A percentile compares a stretch with the other conserved stretches of the same genome.
phyloP scores from a whole-genome alignment of 2,113 vertebrate genomes.

The Pyxicephalus adspersus region DNA sequence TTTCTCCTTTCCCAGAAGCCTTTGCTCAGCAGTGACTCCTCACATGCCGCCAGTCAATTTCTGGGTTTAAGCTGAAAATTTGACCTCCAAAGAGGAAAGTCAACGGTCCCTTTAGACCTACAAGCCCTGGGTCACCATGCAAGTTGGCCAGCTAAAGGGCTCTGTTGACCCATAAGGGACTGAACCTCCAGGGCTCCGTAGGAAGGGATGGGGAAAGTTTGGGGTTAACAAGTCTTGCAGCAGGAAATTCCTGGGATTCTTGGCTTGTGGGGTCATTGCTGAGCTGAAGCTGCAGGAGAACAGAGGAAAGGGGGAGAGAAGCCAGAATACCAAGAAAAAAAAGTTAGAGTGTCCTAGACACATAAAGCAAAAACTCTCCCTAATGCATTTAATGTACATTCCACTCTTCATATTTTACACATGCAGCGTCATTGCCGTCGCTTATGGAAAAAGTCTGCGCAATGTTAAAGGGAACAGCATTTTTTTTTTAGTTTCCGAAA shows the following conservation, averaged over 20 bases:
- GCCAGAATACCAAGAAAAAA: background rate
- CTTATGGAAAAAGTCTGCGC: constrained; percentile 6
- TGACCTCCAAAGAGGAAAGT: constrained; percentile 22
- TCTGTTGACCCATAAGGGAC: constrained; percentile 26
- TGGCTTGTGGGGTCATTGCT: constrained; percentile 75
- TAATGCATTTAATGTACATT: background rate
- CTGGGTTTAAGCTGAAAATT: background rate
- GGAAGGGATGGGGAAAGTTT: constrained; percentile 47
- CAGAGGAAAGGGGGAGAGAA: constrained; percentile 50
- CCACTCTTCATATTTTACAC: background rate
- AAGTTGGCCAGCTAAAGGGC: constrained; percentile 9
- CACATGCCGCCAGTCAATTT: background rate
- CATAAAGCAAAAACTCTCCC: background rate
- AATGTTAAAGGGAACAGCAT: background rate
- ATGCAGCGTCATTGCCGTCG: background rate
- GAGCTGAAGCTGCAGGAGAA: constrained; percentile 69
- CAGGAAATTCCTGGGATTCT: constrained; percentile 81
- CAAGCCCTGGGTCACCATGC: background rate
- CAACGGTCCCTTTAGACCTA: background rate
- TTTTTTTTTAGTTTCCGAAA: background rate
- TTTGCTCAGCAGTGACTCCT: background rate
- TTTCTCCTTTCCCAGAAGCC: constrained; percentile 27
- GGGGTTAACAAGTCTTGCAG: constrained; percentile 55
- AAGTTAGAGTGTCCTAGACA: background rate
- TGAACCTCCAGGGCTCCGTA: constrained; percentile 15